Evolutionary conservation across 2,888 invertebrate genomes (phyloP).

Genomic region (Drosophila tripunctata): DNA sequence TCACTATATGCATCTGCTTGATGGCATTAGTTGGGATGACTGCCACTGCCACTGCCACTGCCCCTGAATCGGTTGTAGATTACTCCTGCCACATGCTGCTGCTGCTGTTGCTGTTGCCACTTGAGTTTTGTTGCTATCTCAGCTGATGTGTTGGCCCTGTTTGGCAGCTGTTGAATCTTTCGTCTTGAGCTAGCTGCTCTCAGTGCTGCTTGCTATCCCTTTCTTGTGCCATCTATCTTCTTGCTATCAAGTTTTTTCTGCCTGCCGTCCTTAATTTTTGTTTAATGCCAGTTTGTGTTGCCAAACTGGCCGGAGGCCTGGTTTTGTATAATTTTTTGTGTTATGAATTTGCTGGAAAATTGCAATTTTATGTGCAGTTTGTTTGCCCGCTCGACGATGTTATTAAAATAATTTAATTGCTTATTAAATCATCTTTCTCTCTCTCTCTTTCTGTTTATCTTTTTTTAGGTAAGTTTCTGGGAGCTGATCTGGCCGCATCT

Average conservation of each 20-base stretch:
- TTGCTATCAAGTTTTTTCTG: slow-evolving; percentile 8
- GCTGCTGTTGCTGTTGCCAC: slow-evolving; percentile 54
- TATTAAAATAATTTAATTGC: slow-evolving; percentile 77
- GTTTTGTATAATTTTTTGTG: slow-evolving; percentile 59
- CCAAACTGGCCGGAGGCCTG: slow-evolving; percentile 64
- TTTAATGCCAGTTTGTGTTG: slow-evolving; percentile 56
- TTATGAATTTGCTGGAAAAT: slow-evolving; percentile 77
- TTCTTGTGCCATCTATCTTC: background rate
- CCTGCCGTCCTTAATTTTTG: slow-evolving; percentile 55
- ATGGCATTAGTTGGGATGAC: slow-evolving; percentile 74
- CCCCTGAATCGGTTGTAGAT: background rate
- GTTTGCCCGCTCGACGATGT: slow-evolving; percentile 42
- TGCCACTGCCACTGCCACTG: slow-evolving; percentile 17
- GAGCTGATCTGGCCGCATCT: slow-evolving; percentile 47
- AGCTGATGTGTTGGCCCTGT: slow-evolving; percentile 55
- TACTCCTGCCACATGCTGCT: slow-evolving; percentile 7
- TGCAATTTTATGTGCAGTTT: slow-evolving; percentile 78
- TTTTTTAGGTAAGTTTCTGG: slow-evolving; percentile 65
- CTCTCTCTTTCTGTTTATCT: slow-evolving; percentile 19
- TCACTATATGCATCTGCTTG: slow-evolving; percentile 78
- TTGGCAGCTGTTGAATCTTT: slow-evolving; percentile 63
- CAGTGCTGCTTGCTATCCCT: slow-evolving; percentile 1
- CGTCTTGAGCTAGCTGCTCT: slow-evolving; percentile 26
- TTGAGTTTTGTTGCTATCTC: slow-evolving; percentile 65
- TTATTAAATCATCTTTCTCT: slow-evolving; percentile 63